Conservation (phyloP, 2,113 vertebrate genomes). For the Myiagra hebetior region DNA sequence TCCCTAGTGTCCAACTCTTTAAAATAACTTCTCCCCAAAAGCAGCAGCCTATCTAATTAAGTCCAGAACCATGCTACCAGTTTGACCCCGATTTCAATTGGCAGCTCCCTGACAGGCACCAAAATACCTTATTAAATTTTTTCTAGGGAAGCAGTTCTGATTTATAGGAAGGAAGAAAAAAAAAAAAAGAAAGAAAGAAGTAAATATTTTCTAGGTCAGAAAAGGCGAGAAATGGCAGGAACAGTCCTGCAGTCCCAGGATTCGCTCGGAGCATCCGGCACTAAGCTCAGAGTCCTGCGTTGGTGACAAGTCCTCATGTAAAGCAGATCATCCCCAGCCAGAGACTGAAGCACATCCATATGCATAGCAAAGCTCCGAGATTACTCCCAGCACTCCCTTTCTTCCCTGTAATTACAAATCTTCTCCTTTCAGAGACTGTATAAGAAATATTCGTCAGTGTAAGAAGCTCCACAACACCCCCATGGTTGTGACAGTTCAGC, state of each 20-base stretch:
- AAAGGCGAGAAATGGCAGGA: neutral
- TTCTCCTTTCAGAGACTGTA: neutral
- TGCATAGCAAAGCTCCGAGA: conserved; percentile 35
- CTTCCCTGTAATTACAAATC: conserved; percentile 40
- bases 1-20: conserved; percentile 18
- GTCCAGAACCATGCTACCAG: neutral
- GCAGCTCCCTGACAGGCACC: conserved; percentile 19
- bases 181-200: neutral
- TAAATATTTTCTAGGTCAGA: conserved; percentile 38
- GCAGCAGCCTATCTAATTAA: conserved; percentile 42
- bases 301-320: conserved; percentile 48
- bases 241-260: neutral
- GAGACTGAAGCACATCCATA: conserved; percentile 49
- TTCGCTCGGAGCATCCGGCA: neutral
- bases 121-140: conserved; percentile 32
- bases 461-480: neutral
- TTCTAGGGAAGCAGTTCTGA: neutral
- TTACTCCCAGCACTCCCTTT: conserved; percentile 44
- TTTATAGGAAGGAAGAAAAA: neutral
- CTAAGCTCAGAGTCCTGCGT: conserved; percentile 41
- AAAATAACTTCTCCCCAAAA: conserved; percentile 6
- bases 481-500: neutral
- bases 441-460: neutral
- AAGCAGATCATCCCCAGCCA: conserved; percentile 57
- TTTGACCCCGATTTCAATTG: conserved; percentile 47